A percentile compares a stretch with the other conserved stretches of the same genome.
phyloP scores from a whole-genome alignment of 2,888 invertebrate genomes.

The Tenthredo livida region DNA sequence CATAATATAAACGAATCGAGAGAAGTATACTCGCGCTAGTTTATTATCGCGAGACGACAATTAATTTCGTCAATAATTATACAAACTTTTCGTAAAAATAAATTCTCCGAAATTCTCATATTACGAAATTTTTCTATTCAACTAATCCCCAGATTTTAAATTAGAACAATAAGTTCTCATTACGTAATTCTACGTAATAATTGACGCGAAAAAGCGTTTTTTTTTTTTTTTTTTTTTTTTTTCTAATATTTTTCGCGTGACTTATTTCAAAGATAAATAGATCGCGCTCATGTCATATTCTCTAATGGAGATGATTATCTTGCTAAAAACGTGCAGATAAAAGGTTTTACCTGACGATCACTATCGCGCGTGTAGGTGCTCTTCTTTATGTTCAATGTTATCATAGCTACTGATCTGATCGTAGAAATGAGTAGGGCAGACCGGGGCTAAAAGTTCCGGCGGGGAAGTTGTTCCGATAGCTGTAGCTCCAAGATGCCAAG shows the following conservation, averaged over 20 bases:
- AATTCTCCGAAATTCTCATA: not conserved
- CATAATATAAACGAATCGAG: not conserved
- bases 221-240: no score
- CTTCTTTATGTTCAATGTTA: not conserved
- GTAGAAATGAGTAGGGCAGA: not conserved
- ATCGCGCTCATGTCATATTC: not conserved
- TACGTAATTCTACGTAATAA: no score
- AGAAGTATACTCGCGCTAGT: not conserved
- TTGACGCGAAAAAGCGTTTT: no score
- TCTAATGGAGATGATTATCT: constrained; percentile 2
- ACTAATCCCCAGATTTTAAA: not conserved
- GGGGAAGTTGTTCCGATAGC: no score
- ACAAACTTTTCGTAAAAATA: not conserved
- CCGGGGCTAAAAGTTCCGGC: no score
- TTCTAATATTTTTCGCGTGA: not conserved
- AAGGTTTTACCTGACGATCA: not conserved
- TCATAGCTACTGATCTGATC: not conserved
- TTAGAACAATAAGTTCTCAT: no score
- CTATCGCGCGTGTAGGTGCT: not conserved
- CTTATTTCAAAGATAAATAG: not conserved
- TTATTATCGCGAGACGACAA: no score
- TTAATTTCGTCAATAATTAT: no score
- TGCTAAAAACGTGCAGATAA: not conserved
- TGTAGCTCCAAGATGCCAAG: no score
- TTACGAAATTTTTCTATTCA: not conserved